Conservation (phyloP, 1,140 invertebrate species). For the Palaemon carinicauda region DNA sequence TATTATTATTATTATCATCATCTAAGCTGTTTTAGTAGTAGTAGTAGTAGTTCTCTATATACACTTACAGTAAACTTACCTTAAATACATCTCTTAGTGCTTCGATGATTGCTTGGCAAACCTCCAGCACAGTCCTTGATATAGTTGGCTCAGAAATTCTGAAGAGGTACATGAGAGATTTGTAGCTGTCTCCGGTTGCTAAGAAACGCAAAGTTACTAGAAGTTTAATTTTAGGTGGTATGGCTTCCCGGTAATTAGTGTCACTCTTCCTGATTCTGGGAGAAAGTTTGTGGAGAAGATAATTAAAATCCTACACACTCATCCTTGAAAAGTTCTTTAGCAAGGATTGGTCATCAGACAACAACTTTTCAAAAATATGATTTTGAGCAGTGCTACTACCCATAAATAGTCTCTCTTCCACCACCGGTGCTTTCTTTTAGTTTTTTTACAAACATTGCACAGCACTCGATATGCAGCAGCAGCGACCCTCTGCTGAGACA, state of each 20-base stretch:
- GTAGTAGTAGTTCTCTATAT: too few species aligned
- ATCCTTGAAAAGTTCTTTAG: slow-evolving; percentile 41
- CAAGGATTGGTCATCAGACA: slow-evolving; percentile 17
- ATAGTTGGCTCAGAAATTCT: slow-evolving; percentile 42
- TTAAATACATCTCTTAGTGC: slow-evolving; percentile 17
- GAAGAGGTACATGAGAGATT: slow-evolving; percentile 41
- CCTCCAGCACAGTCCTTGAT: slow-evolving; percentile 24
- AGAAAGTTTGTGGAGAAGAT: slow-evolving; percentile 32
- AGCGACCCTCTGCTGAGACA: slow-evolving; percentile 29
- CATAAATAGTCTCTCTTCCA: slow-evolving; percentile 33
- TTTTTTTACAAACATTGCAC: slow-evolving; percentile 35
- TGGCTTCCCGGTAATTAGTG: slow-evolving; percentile 31
- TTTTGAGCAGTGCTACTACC: slow-evolving; percentile 17
- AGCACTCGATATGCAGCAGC: slow-evolving; percentile 34
- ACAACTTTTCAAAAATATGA: slow-evolving; percentile 29
- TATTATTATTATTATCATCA: too few species aligned
- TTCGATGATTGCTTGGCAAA: slow-evolving; percentile 40
- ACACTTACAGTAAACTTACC: slow-evolving; percentile 21
- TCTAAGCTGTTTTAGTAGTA: too few species aligned
- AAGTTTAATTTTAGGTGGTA: slow-evolving; percentile 42
- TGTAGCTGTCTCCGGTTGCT: slow-evolving; percentile 32
- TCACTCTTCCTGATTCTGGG: slow-evolving; percentile 20
- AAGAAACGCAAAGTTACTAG: slow-evolving; percentile 28
- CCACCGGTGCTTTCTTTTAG: too few species aligned
- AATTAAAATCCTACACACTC: slow-evolving; percentile 34